These are phyloP conservation scores for Fringilla coelebs DNA, from an alignment of 2,797 vertebrate species.

Conservation along the genomic window DNA sequence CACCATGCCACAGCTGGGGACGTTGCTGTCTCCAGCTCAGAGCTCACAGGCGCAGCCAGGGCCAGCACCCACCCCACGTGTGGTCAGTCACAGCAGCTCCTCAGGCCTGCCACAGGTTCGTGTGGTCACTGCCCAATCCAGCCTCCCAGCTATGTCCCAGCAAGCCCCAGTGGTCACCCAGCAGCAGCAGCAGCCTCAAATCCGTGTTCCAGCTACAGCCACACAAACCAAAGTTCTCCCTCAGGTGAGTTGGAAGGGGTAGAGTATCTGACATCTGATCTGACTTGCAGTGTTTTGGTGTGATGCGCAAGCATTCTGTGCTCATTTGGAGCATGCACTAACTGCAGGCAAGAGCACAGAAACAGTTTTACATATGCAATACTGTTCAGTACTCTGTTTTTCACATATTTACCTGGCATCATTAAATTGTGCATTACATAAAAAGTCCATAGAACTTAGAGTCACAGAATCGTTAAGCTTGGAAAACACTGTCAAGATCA, in stretches of 20 bases:
- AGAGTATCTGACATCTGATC: not conserved
- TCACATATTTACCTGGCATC: not conserved
- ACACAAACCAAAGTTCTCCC: constrained; percentile 85
- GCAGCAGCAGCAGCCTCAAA: constrained; percentile 82
- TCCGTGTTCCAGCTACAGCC: constrained; percentile 86
- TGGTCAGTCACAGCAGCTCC: constrained; percentile 82
- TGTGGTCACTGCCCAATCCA: constrained; percentile 86
- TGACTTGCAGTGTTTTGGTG: not conserved
- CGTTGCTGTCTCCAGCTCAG: constrained; percentile 84
- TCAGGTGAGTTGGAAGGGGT: constrained; percentile 78
- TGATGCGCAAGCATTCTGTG: not conserved
- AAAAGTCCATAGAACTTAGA: not conserved
- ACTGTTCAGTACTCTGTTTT: not conserved
- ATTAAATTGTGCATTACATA: not conserved
- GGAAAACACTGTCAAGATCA: not conserved
- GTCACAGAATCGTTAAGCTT: not conserved
- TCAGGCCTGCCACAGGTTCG: constrained; percentile 88
- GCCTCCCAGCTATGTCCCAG: constrained; percentile 78
- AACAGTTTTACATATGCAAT: not conserved
- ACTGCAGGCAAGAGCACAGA: not conserved
- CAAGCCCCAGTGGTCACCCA: constrained; percentile 77
- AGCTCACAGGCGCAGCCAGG: constrained; percentile 72
- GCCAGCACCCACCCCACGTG: constrained; percentile 73
- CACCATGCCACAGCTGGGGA: constrained; percentile 90
- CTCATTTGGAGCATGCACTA: not conserved